Evolutionary conservation across 2,113 vertebrate genomes (phyloP).

Genomic region (Hyla sarda): DNA sequence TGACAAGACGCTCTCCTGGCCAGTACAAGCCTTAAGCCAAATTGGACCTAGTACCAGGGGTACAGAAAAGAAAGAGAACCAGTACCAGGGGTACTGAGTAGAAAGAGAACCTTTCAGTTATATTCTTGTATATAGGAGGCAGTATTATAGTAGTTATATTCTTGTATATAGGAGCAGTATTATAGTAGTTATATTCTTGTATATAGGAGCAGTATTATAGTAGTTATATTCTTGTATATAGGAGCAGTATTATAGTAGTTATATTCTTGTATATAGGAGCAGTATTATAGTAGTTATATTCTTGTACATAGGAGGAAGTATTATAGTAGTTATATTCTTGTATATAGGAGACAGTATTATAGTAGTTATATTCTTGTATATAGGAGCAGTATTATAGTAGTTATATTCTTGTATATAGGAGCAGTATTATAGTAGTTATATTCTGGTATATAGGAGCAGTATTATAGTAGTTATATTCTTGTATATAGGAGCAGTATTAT

Average conservation of each 20-base stretch:
- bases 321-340: neutral
- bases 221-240: neutral
- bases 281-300: neutral
- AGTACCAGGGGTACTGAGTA: too few species aligned
- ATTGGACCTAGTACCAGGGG: too few species aligned
- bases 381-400: neutral
- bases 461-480: too few species aligned
- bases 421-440: constrained; percentile 4
- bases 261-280: neutral
- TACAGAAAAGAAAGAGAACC: too few species aligned
- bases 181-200: neutral
- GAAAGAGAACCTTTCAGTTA: too few species aligned
- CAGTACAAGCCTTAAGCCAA: too few species aligned
- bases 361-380: neutral
- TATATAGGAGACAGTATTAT: neutral
- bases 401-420: neutral
- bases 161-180: neutral
- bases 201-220: neutral
- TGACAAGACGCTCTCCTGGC: too few species aligned
- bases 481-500: too few species aligned
- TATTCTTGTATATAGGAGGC: too few species aligned
- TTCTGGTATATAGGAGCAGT: too few species aligned
- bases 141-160: neutral
- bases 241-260: neutral
- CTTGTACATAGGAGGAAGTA: too few species aligned